phyloP scores from a whole-genome alignment of 1,140 invertebrate genomes.

The Heliconius melpomene region DNA sequence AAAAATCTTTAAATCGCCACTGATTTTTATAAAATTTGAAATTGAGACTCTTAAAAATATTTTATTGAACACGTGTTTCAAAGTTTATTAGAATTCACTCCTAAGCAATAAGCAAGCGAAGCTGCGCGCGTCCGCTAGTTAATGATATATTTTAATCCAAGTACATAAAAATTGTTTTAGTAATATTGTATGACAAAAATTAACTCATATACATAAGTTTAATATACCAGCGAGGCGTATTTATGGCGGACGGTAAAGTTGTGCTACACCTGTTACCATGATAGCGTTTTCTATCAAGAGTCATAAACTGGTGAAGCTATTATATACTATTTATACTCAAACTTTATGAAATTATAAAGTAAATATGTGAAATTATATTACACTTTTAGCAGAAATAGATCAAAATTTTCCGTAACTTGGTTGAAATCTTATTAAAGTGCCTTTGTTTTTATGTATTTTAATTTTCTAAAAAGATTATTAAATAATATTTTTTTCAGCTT shows the following conservation, averaged over 20 bases:
- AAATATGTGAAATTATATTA: background rate
- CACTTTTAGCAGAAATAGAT: background rate
- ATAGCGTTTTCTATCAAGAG: conserved; percentile 30
- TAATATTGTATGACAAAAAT: background rate
- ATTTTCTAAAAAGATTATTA: too few relatives aligned
- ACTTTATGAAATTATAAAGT: conserved; percentile 8
- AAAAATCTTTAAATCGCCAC: too few relatives aligned
- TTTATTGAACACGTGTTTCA: too few relatives aligned
- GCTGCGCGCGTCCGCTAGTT: too few relatives aligned
- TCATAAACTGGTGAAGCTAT: background rate
- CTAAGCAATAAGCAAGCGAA: too few relatives aligned
- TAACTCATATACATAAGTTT: background rate
- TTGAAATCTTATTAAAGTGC: too few relatives aligned
- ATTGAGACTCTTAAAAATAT: too few relatives aligned
- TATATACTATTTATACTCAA: conserved; percentile 24
- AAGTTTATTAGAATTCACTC: too few relatives aligned
- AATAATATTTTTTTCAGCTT: too few relatives aligned
- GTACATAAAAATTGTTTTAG: background rate
- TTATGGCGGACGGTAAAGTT: conserved; percentile 18
- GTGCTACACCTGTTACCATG: conserved; percentile 25
- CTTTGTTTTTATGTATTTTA: too few relatives aligned
- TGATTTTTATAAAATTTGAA: too few relatives aligned
- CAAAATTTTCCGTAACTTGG: too few relatives aligned
- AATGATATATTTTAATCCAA: background rate
- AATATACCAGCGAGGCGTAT: background rate